phyloP scores from a whole-genome alignment of 2,888 invertebrate genomes.

The Hydriomena furcata region DNA sequence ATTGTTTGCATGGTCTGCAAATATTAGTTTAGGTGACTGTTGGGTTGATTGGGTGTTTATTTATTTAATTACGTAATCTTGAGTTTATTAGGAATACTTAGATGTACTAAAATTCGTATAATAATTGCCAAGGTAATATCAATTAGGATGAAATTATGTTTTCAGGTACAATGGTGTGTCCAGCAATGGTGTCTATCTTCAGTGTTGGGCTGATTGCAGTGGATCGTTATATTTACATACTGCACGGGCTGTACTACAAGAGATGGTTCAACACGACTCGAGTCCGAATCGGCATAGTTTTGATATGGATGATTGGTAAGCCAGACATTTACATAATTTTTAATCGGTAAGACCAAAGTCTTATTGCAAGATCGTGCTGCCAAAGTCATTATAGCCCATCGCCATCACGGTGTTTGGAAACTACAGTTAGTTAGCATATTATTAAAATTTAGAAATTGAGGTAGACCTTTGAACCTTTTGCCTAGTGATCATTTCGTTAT shows the following conservation, averaged over 20 bases:
- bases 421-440: not conserved
- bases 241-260: slow-evolving; percentile 85
- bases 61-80: too few species aligned
- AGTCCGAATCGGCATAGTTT: slow-evolving; percentile 79
- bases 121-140: too few species aligned
- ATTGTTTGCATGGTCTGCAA: too few species aligned
- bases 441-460: slow-evolving; percentile 4
- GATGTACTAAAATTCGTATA: too few species aligned
- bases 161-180: slow-evolving; percentile 84
- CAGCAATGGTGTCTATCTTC: slow-evolving; percentile 85
- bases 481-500: too few species aligned
- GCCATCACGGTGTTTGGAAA: slow-evolving; percentile 16
- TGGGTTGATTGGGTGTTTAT: too few species aligned
- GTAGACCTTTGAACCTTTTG: not conserved
- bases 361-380: slow-evolving; percentile 14
- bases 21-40: too few species aligned
- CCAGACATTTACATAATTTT: slow-evolving; percentile 12
- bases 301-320: slow-evolving; percentile 84
- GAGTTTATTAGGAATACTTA: too few species aligned
- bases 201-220: slow-evolving; percentile 85
- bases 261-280: slow-evolving; percentile 83
- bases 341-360: slow-evolving; percentile 1
- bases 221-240: slow-evolving; percentile 86
- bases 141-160: not conserved
- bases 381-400: slow-evolving; percentile 3